Base-by-base conservation (phyloP, 2,113 vertebrate species). In the Dasypus novemcinctus region DNA sequence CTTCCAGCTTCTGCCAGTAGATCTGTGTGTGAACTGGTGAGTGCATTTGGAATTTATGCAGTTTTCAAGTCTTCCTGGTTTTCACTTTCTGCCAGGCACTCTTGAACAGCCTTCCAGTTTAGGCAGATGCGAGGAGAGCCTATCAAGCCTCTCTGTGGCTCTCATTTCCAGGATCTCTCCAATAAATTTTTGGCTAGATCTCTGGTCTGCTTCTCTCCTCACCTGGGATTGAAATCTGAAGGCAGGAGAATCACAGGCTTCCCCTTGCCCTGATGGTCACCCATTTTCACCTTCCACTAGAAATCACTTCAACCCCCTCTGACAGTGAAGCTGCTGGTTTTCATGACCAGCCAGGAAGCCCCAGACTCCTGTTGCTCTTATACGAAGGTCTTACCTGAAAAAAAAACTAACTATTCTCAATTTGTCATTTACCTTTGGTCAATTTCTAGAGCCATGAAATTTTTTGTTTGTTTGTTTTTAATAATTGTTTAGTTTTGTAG, bases 381-480 rank as follows among this genome's bases (percentile, higher is more conserved):
- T 38, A 36, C 43, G 46, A 81, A 64, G 38, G 68, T 69, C 82
- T 57, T 57, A 57, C 54, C 54, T 31, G 61, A 59, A 92, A 36
- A 94, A 76, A 84, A 83, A 64, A 83, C n/a, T n/a, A n/a, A 79
- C 2, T 46, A 84, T 38, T 33, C 31, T 79, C 76, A 86, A 80
- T 93, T 87, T 93, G 71, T 90, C 87, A 43, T 90, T 91, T 96
- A 92, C 69, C 69, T 94, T 83, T 89, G 89, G 61, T 36, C 75
- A 82, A 31, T 89, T 93, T 91, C 80, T 54, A 83, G 91, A 54
- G 54, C n/a, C 63, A 72, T 64, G 74, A 83, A 86, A 76, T 57
- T 57, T 57, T 57, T 12, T 52, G 3, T 54, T 14, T 82, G 46
- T 64, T 59, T 76, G 82, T 76, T 95, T 92, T 93, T 52, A 78